Conservation (phyloP, 2,113 vertebrate species). For the Pitta sordida region DNA sequence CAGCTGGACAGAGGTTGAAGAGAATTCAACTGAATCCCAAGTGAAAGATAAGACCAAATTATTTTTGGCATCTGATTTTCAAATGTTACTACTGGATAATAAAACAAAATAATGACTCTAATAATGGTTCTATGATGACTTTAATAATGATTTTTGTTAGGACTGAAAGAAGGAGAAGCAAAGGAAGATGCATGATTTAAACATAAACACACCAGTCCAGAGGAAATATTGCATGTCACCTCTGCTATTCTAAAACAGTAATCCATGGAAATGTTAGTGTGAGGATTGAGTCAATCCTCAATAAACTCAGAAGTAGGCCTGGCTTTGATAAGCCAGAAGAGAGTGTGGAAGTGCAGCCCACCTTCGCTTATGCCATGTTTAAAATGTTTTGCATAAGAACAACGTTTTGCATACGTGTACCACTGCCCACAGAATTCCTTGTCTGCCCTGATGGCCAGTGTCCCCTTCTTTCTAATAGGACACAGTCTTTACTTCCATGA, state of each 20-base stretch:
- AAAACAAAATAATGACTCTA: background rate
- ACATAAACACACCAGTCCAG: background rate
- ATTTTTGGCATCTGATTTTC: background rate
- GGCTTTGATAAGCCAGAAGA: background rate
- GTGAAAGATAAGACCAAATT: background rate
- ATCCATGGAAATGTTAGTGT: background rate
- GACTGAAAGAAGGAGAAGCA: background rate
- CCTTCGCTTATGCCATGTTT: background rate
- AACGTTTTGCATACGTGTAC: too few species aligned
- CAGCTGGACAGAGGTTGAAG: background rate
- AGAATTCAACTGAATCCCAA: background rate
- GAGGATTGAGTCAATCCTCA: background rate
- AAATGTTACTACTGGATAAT: background rate
- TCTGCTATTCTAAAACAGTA: background rate
- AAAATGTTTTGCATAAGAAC: background rate
- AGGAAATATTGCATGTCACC: background rate
- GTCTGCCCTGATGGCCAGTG: background rate
- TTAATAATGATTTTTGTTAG: background rate
- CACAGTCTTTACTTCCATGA: background rate
- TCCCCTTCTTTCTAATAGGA: background rate
- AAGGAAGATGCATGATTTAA: background rate
- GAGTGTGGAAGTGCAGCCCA: background rate
- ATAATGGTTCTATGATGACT: background rate
- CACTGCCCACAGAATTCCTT: background rate
- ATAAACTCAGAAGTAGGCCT: background rate